These are phyloP conservation scores for Megaleporinus macrocephalus DNA, from an alignment of 2,113 vertebrate genomes.

Conservation along the genomic window DNA sequence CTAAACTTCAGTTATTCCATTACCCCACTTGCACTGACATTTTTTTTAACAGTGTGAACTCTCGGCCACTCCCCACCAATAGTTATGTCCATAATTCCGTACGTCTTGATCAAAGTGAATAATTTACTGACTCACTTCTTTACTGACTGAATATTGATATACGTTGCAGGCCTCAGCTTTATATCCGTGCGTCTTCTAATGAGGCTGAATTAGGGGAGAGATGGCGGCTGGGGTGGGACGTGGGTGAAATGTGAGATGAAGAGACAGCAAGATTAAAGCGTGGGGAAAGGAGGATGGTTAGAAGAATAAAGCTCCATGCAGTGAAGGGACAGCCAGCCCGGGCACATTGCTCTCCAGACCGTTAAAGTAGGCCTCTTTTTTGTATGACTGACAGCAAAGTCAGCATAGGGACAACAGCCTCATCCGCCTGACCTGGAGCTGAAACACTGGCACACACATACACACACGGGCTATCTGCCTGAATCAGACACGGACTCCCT, in stretches of 20 bases:
- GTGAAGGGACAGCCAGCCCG: not conserved
- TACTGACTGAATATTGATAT: not conserved
- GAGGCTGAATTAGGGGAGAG: not conserved
- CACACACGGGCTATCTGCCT: constrained; percentile 39
- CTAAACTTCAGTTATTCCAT: too few species aligned
- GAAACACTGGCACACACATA: constrained; percentile 23
- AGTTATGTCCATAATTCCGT: too few species aligned
- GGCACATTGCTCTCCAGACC: constrained; percentile 52
- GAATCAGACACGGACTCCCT: constrained; percentile 59
- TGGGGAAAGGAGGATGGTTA: constrained; percentile 4
- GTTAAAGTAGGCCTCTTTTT: constrained; percentile 65
- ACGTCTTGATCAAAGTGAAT: too few species aligned
- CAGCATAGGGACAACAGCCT: constrained; percentile 67
- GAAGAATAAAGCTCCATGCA: not conserved
- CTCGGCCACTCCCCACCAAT: too few species aligned
- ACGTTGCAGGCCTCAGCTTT: not conserved
- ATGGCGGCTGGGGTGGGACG: not conserved
- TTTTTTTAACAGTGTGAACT: too few species aligned
- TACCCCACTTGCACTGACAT: too few species aligned
- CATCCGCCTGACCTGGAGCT: constrained; percentile 60
- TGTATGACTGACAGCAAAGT: constrained; percentile 72
- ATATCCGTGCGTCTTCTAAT: not conserved
- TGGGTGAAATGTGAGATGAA: not conserved
- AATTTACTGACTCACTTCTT: too few species aligned
- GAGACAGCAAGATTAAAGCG: constrained; percentile 4